Percentiles rank a stretch among this genome's conserved stretches.
These are phyloP conservation scores for Sebastes dallii DNA, from an alignment of 2,797 vertebrate species.

Conservation along the genomic window DNA sequence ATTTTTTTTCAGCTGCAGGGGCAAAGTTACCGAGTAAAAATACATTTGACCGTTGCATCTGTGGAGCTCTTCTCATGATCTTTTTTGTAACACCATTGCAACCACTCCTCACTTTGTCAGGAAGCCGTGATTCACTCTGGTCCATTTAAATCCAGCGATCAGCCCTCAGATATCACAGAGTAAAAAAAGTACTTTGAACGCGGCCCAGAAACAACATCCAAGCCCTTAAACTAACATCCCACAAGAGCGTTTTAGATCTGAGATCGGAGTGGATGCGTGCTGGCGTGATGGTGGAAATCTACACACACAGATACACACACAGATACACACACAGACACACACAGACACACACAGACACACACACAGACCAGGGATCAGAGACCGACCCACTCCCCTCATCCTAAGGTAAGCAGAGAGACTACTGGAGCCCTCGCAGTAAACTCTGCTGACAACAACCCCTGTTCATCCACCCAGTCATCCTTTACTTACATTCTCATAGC, in stretches of 20 bases:
- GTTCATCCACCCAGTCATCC: constrained; percentile 55
- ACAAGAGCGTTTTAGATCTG: background rate
- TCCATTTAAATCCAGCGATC: constrained; percentile 14
- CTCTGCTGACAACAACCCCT: background rate
- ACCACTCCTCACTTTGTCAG: constrained; percentile 44
- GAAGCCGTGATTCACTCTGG: constrained; percentile 8
- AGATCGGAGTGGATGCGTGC: background rate
- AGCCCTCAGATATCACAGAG: background rate
- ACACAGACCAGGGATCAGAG: background rate
- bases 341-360: no score
- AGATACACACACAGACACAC: no score
- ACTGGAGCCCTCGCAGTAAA: background rate
- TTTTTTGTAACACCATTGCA: constrained; percentile 30
- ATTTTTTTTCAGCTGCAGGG: constrained; percentile 27
- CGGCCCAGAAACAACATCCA: constrained; percentile 41
- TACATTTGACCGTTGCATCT: constrained; percentile 18
- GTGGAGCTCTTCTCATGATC: background rate
- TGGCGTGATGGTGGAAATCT: background rate
- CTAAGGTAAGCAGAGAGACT: constrained; percentile 3
- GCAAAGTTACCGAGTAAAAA: constrained; percentile 12
- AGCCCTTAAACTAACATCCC: constrained; percentile 23
- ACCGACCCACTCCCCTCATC: background rate
- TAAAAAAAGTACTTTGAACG: constrained; percentile 26
- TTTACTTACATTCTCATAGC: constrained; percentile 52
- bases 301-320: no score